A percentile compares a stretch with the other conserved stretches of the same genome.
Evolutionary conservation across 2,888 invertebrate genomes (phyloP).

Genomic region (Matsumyia berberina): DNA sequence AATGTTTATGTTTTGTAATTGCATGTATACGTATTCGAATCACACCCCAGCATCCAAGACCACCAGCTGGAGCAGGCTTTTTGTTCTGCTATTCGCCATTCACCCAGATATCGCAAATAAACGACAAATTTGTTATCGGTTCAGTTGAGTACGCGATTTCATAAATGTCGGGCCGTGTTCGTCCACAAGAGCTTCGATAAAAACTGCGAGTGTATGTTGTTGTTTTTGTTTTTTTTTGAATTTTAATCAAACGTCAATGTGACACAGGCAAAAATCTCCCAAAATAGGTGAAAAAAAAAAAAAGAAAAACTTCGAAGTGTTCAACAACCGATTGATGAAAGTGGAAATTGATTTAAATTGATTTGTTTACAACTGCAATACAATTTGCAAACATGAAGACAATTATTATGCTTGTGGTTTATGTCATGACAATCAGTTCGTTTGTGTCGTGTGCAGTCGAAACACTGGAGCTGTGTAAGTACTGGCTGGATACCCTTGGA

Average conservation of each 20-base stretch:
- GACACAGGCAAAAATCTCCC: neutral
- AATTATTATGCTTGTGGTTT: slow-evolving; percentile 49
- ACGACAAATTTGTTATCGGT: slow-evolving; percentile 39
- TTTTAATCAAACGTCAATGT: slow-evolving; percentile 8
- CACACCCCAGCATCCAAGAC: slow-evolving; percentile 43
- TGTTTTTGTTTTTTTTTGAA: neutral
- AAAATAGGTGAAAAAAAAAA: no score
- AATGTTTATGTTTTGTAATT: slow-evolving; percentile 49
- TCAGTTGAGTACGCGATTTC: slow-evolving; percentile 68
- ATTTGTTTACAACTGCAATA: slow-evolving; percentile 22
- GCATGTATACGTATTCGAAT: slow-evolving; percentile 28
- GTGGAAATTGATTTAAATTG: slow-evolving; percentile 15
- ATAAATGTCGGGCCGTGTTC: slow-evolving; percentile 59
- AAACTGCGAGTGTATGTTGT: no score
- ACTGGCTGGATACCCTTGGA: slow-evolving; percentile 29
- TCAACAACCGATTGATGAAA: neutral
- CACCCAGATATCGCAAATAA: slow-evolving; percentile 46
- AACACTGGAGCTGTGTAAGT: slow-evolving; percentile 69
- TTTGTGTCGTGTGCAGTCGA: slow-evolving; percentile 62
- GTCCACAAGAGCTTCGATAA: neutral
- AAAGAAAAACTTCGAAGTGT: no score
- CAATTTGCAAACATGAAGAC: slow-evolving; percentile 53
- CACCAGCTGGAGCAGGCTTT: slow-evolving; percentile 44
- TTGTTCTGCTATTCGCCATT: slow-evolving; percentile 18
- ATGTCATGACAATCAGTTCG: slow-evolving; percentile 57